Evolutionary conservation across 2,888 invertebrate genomes (phyloP), one percentile per base, ranked within the genome.

Genomic region (Brassicogethes aeneus): DNA sequence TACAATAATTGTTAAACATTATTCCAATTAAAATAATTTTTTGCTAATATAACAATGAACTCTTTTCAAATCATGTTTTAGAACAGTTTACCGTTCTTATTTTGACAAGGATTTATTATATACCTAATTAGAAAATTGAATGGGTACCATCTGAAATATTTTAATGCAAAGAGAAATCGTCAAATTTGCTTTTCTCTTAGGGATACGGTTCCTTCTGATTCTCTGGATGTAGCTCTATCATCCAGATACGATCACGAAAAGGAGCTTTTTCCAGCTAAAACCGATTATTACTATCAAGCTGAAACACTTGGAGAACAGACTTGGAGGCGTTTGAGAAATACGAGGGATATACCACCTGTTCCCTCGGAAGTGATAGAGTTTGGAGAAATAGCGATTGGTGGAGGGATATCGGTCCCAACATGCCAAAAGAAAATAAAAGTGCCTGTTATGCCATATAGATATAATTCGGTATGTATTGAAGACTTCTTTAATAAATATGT

Each of bases 261-360:
- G 1, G 84, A 84, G 53, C 54, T 66, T 17, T 83, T 82, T 54
- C 75, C 80, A 0, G 79, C 80, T 41, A 75, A 70, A 46, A 72
- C 73, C 8, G 82, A 85, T 54, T 62, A 77, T 1, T 70, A 75
- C 47, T 58, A 84, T 43, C 87, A 87, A 59, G 74, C 77, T 0
- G 85, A 86, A 60, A 80, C 85, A 0, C 58, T 75, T 33, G 79
- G 78, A 2, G 31, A 48, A 5, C 68, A 69, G 23, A 82, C 82
- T 0, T 83, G 83, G 76, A 73, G 85, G 7, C 71, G 80, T 17
- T 61, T 85, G 7, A 70, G 80, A 37, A 87, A 87, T 53, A 77
- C 77, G 0, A 58, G 61, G 16, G 74, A 76, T 56, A 36, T 64
- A 17, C 62, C 72, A 53, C 55, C 59, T 1, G 57, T 59, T 42